These are phyloP conservation scores for Reinhardtius hippoglossoides DNA, from an alignment of 2,113 vertebrate species.

Conservation along the genomic window DNA sequence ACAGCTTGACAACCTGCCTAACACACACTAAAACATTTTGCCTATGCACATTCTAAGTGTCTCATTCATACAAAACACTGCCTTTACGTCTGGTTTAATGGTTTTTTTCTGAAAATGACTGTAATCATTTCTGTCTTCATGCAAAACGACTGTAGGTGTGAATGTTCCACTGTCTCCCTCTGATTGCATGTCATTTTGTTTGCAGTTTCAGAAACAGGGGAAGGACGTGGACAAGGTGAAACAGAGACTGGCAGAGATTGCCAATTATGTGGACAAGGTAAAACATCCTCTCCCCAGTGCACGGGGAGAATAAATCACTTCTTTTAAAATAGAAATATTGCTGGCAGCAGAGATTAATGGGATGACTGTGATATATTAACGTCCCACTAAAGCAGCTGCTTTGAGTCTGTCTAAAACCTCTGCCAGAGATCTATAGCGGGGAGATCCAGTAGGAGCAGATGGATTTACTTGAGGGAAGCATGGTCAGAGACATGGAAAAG, in stretches of 20 bases:
- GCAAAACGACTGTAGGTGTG: not conserved
- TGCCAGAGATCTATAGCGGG: conserved; percentile 26
- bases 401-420: conserved; percentile 39
- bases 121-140: not conserved
- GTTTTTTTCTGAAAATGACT: no score
- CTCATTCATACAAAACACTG: conserved; percentile 16
- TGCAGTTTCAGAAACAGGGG: conserved; percentile 97
- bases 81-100: not conserved
- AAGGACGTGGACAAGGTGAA: conserved; percentile 96
- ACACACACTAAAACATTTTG: conserved; percentile 45
- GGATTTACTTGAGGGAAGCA: conserved; percentile 37
- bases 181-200: conserved; percentile 41
- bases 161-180: not conserved
- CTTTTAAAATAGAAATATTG: conserved; percentile 70
- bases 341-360: conserved; percentile 71
- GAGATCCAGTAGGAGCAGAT: conserved; percentile 22
- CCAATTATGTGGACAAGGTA: conserved; percentile 99
- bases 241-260: conserved; percentile 95
- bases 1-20: conserved; percentile 65
- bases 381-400: conserved; percentile 64
- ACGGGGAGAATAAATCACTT: conserved; percentile 67
- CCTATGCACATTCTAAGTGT: conserved; percentile 27
- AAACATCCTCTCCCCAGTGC: conserved; percentile 62
- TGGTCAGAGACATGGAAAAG: conserved; percentile 28
- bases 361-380: conserved; percentile 66